Evolutionary conservation across 2,113 vertebrate species (phyloP).

Genomic region (Anser cygnoides): DNA sequence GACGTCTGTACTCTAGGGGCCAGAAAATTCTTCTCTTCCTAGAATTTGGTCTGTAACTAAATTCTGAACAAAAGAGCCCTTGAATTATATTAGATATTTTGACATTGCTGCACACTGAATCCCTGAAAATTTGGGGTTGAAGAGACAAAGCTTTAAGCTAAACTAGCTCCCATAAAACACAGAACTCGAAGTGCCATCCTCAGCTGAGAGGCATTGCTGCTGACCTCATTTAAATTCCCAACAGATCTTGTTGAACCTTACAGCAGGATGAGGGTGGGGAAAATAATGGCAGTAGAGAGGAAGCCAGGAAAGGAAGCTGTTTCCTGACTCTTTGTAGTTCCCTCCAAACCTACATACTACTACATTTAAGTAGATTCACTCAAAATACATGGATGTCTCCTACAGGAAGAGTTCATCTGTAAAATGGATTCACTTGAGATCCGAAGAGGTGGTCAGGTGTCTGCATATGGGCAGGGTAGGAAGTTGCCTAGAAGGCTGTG

Average conservation of each 20-base stretch:
- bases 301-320: neutral
- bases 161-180: neutral
- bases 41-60: neutral
- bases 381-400: neutral
- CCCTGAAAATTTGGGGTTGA: neutral
- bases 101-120: neutral
- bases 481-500: neutral
- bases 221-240: neutral
- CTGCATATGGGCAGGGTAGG: neutral
- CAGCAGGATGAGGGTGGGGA: neutral
- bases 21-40: neutral
- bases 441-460: neutral
- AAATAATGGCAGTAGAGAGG: neutral
- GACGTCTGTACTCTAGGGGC: neutral
- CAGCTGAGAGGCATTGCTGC: neutral
- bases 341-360: neutral
- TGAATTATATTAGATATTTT: slow-evolving; percentile 9
- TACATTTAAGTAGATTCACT: neutral
- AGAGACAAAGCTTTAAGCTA: slow-evolving; percentile 10
- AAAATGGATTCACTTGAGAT: neutral
- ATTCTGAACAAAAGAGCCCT: neutral
- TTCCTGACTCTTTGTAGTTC: neutral
- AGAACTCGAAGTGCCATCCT: neutral
- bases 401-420: neutral
- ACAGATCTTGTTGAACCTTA: neutral